Evolutionary conservation across 2,797 vertebrate genomes (phyloP).

Genomic region (Danio tinwini): DNA sequence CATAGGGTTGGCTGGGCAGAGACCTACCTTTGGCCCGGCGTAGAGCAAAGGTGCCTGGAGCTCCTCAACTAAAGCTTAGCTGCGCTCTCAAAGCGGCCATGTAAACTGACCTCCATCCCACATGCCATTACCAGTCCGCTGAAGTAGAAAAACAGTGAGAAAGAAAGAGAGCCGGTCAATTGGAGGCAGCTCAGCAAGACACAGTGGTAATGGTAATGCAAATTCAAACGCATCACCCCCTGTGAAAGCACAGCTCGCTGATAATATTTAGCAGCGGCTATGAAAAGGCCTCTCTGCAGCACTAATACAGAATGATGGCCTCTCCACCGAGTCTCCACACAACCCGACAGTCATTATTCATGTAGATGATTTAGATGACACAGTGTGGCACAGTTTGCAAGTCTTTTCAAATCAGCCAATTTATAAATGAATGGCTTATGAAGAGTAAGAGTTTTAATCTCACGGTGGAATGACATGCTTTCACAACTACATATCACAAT

Average conservation of each 20-base stretch:
- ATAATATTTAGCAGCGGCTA: conserved; percentile 37
- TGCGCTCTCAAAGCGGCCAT: conserved; percentile 2
- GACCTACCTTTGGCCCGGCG: conserved; percentile 14
- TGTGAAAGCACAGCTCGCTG: conserved; percentile 22
- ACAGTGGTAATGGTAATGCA: neutral
- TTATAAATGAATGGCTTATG: conserved; percentile 46
- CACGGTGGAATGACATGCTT: conserved; percentile 34
- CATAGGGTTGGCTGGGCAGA: conserved; percentile 32
- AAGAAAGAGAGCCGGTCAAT: conserved; percentile 23
- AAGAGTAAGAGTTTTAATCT: conserved; percentile 49
- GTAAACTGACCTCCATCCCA: conserved; percentile 38
- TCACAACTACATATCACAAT: conserved; percentile 38
- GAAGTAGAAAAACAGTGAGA: conserved; percentile 1
- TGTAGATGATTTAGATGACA: conserved; percentile 51
- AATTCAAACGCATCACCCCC: conserved; percentile 10
- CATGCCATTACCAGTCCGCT: conserved; percentile 46
- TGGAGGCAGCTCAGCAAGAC: conserved; percentile 20
- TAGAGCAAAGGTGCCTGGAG: conserved; percentile 30
- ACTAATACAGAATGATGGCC: conserved; percentile 48
- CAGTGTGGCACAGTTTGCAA: conserved; percentile 32
- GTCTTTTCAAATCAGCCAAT: conserved; percentile 50
- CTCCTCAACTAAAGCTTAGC: conserved; percentile 33
- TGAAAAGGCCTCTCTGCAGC: conserved; percentile 32
- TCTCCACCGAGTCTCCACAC: conserved; percentile 30
- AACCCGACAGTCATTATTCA: conserved; percentile 39